Evolutionary conservation across 2,113 vertebrate species (phyloP).

Genomic region (Nothoprocta pentlandii): DNA sequence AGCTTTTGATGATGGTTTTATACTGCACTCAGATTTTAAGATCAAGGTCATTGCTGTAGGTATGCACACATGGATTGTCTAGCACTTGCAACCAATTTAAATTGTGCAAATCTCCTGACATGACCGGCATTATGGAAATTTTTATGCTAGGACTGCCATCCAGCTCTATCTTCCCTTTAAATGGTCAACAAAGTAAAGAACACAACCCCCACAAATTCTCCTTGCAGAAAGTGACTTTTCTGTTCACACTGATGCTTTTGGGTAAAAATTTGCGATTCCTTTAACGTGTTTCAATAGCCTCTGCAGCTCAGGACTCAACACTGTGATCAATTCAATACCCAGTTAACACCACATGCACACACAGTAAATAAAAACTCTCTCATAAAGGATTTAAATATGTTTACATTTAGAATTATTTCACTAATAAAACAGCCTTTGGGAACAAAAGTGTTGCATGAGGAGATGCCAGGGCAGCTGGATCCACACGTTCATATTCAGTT

Average conservation of each 20-base stretch:
- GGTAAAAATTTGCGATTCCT: background rate
- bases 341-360: background rate
- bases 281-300: background rate
- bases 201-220: background rate
- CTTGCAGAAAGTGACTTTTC: background rate
- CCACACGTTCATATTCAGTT: background rate
- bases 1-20: background rate
- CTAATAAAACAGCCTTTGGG: background rate
- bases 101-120: background rate
- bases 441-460: background rate
- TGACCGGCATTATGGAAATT: background rate
- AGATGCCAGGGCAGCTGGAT: background rate
- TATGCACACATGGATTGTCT: background rate
- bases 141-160: background rate
- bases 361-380: background rate
- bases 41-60: background rate
- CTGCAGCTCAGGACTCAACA: background rate
- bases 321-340: background rate
- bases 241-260: background rate
- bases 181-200: background rate
- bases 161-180: background rate
- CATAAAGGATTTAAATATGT: background rate
- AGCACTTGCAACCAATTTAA: background rate
- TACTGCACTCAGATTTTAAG: background rate
- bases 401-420: background rate